phyloP scores from a whole-genome alignment of 2,888 invertebrate genomes.

The Nemurella pictetii region DNA sequence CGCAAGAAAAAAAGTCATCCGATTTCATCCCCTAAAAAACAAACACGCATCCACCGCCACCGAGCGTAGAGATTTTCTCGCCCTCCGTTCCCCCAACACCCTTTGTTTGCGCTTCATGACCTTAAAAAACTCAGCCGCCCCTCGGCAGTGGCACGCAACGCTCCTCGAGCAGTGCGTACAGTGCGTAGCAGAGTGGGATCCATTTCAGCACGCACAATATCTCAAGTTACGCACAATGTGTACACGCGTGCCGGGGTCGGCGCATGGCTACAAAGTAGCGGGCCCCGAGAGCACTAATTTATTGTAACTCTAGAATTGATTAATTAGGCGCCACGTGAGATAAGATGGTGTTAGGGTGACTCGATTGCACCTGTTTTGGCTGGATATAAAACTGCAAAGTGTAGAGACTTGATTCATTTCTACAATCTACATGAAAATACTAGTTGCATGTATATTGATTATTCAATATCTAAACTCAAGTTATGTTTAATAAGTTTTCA shows the following conservation, averaged over 20 bases:
- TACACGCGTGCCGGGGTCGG: no score
- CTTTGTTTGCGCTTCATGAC: not conserved
- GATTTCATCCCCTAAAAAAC: not conserved
- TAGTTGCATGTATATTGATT: no score
- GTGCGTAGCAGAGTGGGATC: not conserved
- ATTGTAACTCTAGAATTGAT: not conserved
- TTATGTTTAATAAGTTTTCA: no score
- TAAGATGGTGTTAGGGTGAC: no score
- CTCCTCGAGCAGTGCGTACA: not conserved
- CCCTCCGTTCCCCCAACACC: not conserved
- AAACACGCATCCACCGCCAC: not conserved
- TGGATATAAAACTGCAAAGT: no score
- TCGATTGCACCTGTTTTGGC: no score
- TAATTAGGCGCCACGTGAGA: not conserved
- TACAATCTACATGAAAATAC: no score
- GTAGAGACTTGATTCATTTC: no score
- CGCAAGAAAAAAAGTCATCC: not conserved
- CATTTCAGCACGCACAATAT: not conserved
- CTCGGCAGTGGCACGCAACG: not conserved
- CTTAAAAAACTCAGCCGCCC: no score
- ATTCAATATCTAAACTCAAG: no score
- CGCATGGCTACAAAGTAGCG: not conserved
- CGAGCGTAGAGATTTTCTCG: not conserved
- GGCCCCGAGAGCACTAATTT: not conserved
- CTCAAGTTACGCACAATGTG: not conserved